Conservation (phyloP, 2,113 vertebrate genomes). For the Silurus glanis region DNA sequence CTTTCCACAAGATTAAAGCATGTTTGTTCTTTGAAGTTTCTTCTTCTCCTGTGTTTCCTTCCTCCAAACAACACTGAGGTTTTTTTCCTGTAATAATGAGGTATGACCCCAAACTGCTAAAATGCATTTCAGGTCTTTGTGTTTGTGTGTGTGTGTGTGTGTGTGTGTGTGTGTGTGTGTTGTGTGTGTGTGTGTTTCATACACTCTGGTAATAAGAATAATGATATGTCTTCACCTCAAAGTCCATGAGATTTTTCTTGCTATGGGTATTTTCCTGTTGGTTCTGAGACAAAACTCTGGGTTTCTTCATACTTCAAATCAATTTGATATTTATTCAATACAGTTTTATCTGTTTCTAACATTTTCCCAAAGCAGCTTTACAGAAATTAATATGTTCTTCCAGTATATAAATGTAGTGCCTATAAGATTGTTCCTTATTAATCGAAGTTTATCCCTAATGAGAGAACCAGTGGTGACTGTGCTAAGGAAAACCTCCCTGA, state of each 20-base stretch:
- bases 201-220: slow-evolving; percentile 45
- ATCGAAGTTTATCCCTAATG: too few relatives aligned
- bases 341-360: too few relatives aligned
- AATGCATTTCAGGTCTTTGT: slow-evolving; percentile 46
- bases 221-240: slow-evolving; percentile 40
- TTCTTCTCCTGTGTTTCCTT: slow-evolving; percentile 54
- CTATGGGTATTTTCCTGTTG: slow-evolving; percentile 45
- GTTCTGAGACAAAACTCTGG: slow-evolving; percentile 17
- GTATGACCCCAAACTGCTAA: slow-evolving; percentile 70
- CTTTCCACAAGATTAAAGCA: slow-evolving; percentile 70
- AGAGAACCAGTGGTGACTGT: too few relatives aligned
- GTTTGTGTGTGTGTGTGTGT: slow-evolving; percentile 29
- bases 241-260: slow-evolving; percentile 45
- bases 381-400: too few relatives aligned
- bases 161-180: background rate
- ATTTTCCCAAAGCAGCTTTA: too few relatives aligned
- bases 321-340: too few relatives aligned
- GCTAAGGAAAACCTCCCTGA: too few relatives aligned
- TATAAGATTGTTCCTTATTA: too few relatives aligned
- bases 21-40: slow-evolving; percentile 68
- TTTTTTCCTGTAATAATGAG: slow-evolving; percentile 45
- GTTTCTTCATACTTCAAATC: too few relatives aligned
- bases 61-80: slow-evolving; percentile 56
- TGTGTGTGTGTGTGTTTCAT: background rate
- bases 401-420: too few relatives aligned